Base-by-base conservation (phyloP, 1,140 invertebrate genomes). In the Octopus sinensis region DNA sequence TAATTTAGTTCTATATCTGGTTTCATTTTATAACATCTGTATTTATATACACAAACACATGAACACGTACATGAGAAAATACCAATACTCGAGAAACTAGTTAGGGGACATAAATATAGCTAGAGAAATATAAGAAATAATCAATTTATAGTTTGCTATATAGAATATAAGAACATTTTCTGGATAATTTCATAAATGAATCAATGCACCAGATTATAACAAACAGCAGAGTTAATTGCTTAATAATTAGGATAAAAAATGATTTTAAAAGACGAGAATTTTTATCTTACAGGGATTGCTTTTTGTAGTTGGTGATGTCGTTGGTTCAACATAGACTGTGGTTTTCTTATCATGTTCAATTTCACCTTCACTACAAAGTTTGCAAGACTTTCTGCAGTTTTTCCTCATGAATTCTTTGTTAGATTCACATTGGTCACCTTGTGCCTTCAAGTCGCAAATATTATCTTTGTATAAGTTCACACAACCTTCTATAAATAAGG, bases 341-440 rank as follows among this genome's bases (percentile, higher is more conserved):
- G 83, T 81, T 30, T 81, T 82, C 23, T 79, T 81, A 71, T 77
- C 81, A 7, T 83, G 54, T 4, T 81, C 76, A 43, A 80, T 79
- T 12, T 83, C 85, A 4, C 79, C 79, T 9, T 84, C 79, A 13
- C 78, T 80, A 81, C 88, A 89, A 13, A 83, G 53, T 5, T 75
- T 76, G 79, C 88, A 89, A 2, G 88, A 80, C 80, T 86, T 86
- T 56, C 81, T 75, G 76, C 88, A 89, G 51, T 87, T 84, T 12
- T 84, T 75, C 4, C 68, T 51, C 88, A 89, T 89, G 86, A 86
- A 89, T 0, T 81, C 75, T 10, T 76, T 73, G 76, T 88, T 87
- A 7, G 85, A 82, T 0, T 73, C 43, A 81, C 88, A 89, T 78
- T 88, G 85, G 0, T 86, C 88, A 7, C 83, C 81, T 10, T 62